A percentile compares a stretch with the other conserved stretches of the same genome.
Conservation (phyloP, 92 coral and sea anemone genomes). For the Metridium senile region DNA sequence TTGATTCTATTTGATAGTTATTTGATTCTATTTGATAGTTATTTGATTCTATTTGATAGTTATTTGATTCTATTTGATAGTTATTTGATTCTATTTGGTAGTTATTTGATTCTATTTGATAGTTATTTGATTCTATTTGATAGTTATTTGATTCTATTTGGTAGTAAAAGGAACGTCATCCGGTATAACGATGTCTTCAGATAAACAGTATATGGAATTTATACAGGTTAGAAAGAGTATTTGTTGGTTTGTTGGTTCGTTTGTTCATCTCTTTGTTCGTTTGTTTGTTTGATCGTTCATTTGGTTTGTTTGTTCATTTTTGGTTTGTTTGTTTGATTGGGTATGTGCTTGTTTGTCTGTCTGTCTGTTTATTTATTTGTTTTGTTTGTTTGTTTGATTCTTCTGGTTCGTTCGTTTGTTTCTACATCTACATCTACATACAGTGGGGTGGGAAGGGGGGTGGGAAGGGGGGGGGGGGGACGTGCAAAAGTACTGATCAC, state of each 20-base stretch:
- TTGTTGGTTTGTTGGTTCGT: neutral
- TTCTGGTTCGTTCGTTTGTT: too few species aligned
- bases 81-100: neutral
- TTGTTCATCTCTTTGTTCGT: neutral
- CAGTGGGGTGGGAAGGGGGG: too few species aligned
- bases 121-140: neutral
- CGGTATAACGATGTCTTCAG: slow-evolving; percentile 3
- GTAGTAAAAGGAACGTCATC: slow-evolving; percentile 9
- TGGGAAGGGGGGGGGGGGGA: too few species aligned
- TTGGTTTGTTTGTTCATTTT: neutral
- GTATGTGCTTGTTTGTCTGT: too few species aligned
- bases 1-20: neutral
- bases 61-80: neutral
- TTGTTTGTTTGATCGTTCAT: neutral
- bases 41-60: neutral
- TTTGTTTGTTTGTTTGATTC: too few species aligned
- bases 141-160: neutral
- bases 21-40: neutral
- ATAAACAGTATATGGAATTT: neutral
- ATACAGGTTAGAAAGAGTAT: slow-evolving; percentile 6
- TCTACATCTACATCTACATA: too few species aligned
- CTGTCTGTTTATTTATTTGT: too few species aligned
- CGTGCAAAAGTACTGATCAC: too few species aligned
- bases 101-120: neutral
- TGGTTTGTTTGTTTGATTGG: neutral